Evolutionary conservation across 2,797 vertebrate species (phyloP), one percentile per base, ranked within the genome.

Genomic region (Cossypha heuglini): DNA sequence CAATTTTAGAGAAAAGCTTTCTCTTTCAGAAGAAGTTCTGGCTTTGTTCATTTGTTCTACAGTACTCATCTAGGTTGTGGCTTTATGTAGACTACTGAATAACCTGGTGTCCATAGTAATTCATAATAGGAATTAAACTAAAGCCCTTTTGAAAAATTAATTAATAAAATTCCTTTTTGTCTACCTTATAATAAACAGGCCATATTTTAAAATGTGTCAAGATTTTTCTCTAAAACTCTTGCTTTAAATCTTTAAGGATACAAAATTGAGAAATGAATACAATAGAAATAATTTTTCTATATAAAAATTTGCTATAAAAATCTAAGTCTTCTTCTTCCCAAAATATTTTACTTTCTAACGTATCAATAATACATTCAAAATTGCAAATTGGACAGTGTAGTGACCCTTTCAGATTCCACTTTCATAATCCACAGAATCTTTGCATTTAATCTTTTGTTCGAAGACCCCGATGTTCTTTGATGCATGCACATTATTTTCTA

Each of bases 401-500:
- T 51, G 13, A 54, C 42, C 61, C 61, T 90, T 80, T 43, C 48
- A 89, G 58, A 77, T 67, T 74, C 63, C 42, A n/a, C 74, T 89
- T 90, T 86, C 57, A 84, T 68, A 96, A 80, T 28, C 35, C 64
- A 33, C 22, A 63, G 18, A 49, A 86, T 89, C 78, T 76, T 82
- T 82, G 52, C 25, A 18, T 82, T 85, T 88, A 61, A 89, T 90
- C 88, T 82, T 85, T 75, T 93, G 83, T 94, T 66, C 80, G 73
- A 57, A 80, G 71, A 43, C 33, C 28, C n/a, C 13, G 2, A 35
- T 92, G 69, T 63, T 74, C 86, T 81, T 75, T 93, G 81, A 90
- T 92, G 94, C 57, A 79, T 69, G 63, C 77, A 86, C 43, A 35
- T 73, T 80, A 85, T 92, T 95, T 97, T 95, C 93, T 96, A 77